Conservation (phyloP, 2,113 vertebrate genomes). For the Syngnathus floridae region DNA sequence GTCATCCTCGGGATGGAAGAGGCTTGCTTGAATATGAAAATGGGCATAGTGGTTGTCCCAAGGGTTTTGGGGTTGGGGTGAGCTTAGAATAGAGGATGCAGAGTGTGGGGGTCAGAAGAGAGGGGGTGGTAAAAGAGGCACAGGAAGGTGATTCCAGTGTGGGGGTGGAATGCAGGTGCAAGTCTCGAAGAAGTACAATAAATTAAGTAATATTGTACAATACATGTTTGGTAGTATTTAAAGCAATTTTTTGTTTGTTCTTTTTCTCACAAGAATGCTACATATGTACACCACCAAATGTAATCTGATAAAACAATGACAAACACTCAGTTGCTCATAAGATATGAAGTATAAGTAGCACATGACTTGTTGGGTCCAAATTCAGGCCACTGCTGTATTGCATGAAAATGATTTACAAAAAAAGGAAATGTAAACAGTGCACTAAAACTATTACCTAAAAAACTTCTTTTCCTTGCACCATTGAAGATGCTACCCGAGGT, state of each 20-base stretch:
- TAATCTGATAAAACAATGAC: too few species aligned
- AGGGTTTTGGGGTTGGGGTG: constrained; percentile 44
- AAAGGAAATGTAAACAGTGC: neutral
- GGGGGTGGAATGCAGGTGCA: constrained; percentile 13
- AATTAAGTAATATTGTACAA: neutral
- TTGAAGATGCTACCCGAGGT: neutral
- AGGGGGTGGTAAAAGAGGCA: constrained; percentile 10
- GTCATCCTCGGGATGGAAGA: constrained; percentile 24
- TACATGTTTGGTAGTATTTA: neutral
- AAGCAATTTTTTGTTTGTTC: neutral
- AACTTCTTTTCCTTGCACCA: neutral
- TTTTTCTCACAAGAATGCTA: neutral
- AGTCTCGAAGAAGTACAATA: neutral
- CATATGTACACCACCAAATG: too few species aligned
- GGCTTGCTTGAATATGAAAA: constrained; percentile 55
- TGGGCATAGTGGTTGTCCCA: constrained; percentile 58
- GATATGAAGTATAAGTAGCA: too few species aligned
- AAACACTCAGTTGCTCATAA: too few species aligned
- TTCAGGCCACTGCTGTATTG: neutral
- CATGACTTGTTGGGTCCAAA: neutral
- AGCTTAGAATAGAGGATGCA: constrained; percentile 32
- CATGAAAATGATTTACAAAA: neutral
- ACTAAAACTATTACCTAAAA: neutral
- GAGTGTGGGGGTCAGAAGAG: constrained; percentile 22
- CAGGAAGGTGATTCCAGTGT: constrained; percentile 5